A percentile compares a stretch with the other conserved stretches of the same genome.
phyloP scores from a whole-genome alignment of 2,888 invertebrate genomes.

The Leptinotarsa rubiginosa region DNA sequence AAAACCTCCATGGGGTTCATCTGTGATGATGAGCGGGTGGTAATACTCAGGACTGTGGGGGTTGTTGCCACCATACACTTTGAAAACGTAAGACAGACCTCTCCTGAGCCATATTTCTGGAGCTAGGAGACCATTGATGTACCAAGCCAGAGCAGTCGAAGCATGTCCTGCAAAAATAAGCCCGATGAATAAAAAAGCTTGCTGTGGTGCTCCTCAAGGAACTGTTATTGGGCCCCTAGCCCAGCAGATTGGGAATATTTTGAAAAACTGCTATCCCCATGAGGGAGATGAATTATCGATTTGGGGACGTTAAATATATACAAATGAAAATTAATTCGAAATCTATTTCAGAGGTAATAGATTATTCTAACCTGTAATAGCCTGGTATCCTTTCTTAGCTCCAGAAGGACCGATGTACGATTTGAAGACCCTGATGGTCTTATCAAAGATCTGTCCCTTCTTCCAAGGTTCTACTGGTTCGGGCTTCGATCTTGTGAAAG shows the following conservation, averaged over 20 bases:
- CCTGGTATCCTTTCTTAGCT: constrained; percentile 81
- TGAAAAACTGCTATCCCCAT: too few species aligned
- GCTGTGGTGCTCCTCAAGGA: neutral
- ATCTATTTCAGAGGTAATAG: neutral
- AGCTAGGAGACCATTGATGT: constrained; percentile 89
- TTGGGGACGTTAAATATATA: too few species aligned
- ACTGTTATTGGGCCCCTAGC: too few species aligned
- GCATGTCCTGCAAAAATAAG: constrained; percentile 69
- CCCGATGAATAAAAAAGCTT: neutral
- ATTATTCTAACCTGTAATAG: constrained; percentile 71
- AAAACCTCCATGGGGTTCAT: constrained; percentile 86
- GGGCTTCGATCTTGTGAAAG: constrained; percentile 72
- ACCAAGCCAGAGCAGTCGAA: constrained; percentile 85
- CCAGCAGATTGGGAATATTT: too few species aligned
- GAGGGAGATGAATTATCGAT: too few species aligned
- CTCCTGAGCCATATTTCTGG: constrained; percentile 90
- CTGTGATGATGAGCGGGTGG: constrained; percentile 91
- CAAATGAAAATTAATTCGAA: neutral
- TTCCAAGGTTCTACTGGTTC: constrained; percentile 70
- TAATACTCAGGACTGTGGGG: constrained; percentile 87
- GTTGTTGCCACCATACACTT: constrained; percentile 86
- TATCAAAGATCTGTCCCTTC: constrained; percentile 74
- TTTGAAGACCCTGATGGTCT: constrained; percentile 80
- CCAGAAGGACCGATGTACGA: constrained; percentile 88
- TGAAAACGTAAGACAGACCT: constrained; percentile 86